Conservation (phyloP, 2,113 vertebrate genomes). For the Tonatia bakeri region DNA sequence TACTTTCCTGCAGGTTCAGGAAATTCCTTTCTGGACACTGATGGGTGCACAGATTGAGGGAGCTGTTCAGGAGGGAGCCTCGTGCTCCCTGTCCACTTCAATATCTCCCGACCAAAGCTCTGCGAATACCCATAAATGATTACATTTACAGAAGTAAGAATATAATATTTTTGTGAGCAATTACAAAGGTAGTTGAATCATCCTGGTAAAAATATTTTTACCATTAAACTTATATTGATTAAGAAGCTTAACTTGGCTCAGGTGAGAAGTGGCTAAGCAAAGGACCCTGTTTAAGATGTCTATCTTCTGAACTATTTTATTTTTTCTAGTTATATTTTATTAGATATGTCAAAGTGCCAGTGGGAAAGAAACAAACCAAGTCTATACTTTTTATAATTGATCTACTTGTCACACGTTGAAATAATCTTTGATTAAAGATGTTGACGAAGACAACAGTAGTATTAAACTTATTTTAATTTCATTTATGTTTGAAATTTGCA, state of each 20-base stretch:
- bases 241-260: neutral
- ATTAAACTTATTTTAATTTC: neutral
- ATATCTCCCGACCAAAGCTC: neutral
- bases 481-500: neutral
- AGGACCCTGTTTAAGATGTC: neutral
- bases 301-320: neutral
- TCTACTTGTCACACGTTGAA: neutral
- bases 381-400: neutral
- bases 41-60: accelerated
- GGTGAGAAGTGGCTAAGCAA: neutral
- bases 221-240: neutral
- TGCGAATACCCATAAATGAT: neutral
- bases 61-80: neutral
- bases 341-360: neutral
- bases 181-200: neutral
- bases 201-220: neutral
- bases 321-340: neutral
- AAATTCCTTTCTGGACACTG: neutral
- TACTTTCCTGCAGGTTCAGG: neutral
- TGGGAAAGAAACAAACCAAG: neutral
- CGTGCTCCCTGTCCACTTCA: neutral
- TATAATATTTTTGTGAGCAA: neutral
- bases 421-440: neutral
- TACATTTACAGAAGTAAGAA: neutral
- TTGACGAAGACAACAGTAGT: neutral